Evolutionary conservation across 2,113 vertebrate species (phyloP), one percentile per base, ranked within the genome.

Genomic region (Bubo blakistoni): DNA sequence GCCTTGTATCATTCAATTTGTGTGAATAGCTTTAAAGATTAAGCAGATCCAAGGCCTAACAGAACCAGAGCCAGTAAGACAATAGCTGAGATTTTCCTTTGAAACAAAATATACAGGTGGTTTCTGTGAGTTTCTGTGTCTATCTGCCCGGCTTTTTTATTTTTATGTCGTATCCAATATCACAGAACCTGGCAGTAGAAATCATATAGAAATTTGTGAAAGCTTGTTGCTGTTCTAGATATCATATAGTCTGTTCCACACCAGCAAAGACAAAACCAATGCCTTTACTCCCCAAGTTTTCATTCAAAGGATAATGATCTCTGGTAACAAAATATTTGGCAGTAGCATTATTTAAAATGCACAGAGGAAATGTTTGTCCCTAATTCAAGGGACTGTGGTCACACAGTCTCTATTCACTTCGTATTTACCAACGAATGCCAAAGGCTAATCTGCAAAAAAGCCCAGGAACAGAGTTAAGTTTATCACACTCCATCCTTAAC

Each of bases 61-160:
- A 97, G 97, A 93, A 96, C 86, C 90, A 92, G 94, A 90, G 94
- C 95, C 95, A 96, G 91, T 94, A 92, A 96, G 96, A 98, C 96
- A 95, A 97, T 97, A 96, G 92, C 89, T 67, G 92, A 97, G 97
- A 96, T 96, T 97, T 97, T 76, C 95, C 97, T 98, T 98, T 98
- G 98, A 98, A 98, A 98, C 96, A 94, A 97, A 98, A 98, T 97
- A 97, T 96, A 96, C 97, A 97, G 97, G 97, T 98, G 94, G 97
- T 98, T 98, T 98, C 97, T 95, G 57, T 96, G 95, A 70, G 96
- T 97, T 96, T 94, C 96, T 97, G 95, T 82, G 92, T 97, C 94
- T 94, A 92, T 97, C 97, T 96, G 91, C 87, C 91, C 8, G 15
- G 94, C 97, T 97, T 94, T 96, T 97, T 98, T 95, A 87, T 96